Conservation (phyloP, 2,888 invertebrate genomes). For the Tanaodytes sp. region DNA sequence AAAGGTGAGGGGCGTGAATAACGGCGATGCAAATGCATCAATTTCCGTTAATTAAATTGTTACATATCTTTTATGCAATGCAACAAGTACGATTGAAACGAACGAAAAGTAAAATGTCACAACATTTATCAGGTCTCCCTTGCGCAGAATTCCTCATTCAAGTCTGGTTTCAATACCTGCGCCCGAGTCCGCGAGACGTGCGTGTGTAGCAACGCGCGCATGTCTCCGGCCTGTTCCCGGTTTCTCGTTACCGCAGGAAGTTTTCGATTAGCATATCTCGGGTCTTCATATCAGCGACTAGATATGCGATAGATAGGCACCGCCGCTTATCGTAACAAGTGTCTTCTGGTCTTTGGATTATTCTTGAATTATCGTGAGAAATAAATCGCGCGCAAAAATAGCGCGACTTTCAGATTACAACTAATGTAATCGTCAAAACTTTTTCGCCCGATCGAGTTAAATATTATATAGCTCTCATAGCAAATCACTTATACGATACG, state of each 20-base stretch:
- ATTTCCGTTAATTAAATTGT: constrained; percentile 46
- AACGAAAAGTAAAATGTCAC: constrained; percentile 49
- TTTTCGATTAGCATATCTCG: constrained; percentile 63
- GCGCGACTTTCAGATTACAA: no score
- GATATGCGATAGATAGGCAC: constrained; percentile 45
- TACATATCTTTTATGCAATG: constrained; percentile 13
- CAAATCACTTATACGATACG: no score
- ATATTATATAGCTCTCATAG: no score
- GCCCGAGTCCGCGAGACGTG: constrained; percentile 11
- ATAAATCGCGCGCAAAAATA: constrained; percentile 11
- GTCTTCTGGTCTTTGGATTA: constrained; percentile 52
- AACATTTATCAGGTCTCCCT: constrained; percentile 47
- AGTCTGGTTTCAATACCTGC: constrained; percentile 41
- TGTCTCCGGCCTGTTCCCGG: constrained; percentile 36
- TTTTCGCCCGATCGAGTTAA: no score
- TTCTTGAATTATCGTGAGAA: constrained; percentile 56
- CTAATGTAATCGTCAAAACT: no score
- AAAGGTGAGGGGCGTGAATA: constrained; percentile 63
- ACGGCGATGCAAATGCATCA: constrained; percentile 12
- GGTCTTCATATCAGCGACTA: constrained; percentile 49
- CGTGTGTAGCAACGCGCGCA: constrained; percentile 16
- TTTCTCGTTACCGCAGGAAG: constrained; percentile 58
- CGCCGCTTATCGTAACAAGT: constrained; percentile 41
- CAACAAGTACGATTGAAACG: constrained; percentile 20
- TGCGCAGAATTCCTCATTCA: constrained; percentile 46